Evolutionary conservation across 2,888 invertebrate genomes (phyloP).

Genomic region (Falcaria lacertinaria): DNA sequence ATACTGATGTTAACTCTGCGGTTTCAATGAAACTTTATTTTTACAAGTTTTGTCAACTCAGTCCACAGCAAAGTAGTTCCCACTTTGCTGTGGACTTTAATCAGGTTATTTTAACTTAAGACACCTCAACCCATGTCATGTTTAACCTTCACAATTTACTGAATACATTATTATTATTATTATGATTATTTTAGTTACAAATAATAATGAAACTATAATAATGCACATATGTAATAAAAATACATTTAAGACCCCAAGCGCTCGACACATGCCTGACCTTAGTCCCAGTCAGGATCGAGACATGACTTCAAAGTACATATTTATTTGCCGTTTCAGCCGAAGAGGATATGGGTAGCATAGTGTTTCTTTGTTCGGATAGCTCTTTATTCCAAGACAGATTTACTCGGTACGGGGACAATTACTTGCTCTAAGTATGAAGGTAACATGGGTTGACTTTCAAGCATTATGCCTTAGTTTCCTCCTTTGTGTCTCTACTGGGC

Average conservation of each 20-base stretch:
- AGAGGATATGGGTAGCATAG: neutral
- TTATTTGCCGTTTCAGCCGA: neutral
- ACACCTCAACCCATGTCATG: too few relatives aligned
- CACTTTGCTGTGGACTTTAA: too few relatives aligned
- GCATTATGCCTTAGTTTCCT: conserved; percentile 5
- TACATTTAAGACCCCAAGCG: too few relatives aligned
- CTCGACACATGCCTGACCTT: neutral
- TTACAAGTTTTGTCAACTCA: too few relatives aligned
- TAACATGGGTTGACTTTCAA: neutral
- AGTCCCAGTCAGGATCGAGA: neutral
- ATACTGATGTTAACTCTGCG: too few relatives aligned
- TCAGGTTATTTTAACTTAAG: too few relatives aligned
- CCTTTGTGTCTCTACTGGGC: conserved; percentile 4
- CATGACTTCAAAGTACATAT: neutral
- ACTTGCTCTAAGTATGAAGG: neutral
- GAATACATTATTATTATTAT: too few relatives aligned
- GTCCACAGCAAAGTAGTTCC: too few relatives aligned
- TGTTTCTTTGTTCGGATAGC: neutral
- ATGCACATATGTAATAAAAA: too few relatives aligned
- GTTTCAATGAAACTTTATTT: neutral
- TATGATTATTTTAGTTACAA: too few relatives aligned
- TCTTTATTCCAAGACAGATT: neutral
- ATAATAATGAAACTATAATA: too few relatives aligned
- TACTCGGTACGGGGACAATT: neutral
- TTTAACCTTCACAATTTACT: too few relatives aligned